Percentiles rank a stretch among this genome's conserved stretches.
Conservation (phyloP, 2,797 vertebrate species). For the Natrix natrix region DNA sequence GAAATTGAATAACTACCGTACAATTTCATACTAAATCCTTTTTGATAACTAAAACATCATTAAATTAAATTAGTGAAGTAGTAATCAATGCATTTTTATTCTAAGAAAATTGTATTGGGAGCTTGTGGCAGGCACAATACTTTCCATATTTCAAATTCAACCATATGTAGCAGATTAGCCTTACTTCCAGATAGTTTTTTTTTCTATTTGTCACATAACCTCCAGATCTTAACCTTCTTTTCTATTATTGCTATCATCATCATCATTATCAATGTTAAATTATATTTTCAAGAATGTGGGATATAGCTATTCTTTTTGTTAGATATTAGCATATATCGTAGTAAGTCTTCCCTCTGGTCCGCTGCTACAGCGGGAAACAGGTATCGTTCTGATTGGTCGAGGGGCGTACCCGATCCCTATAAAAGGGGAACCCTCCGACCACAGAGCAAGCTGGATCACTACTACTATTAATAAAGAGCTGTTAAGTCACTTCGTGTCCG, state of each 20-base stretch:
- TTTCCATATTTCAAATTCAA: background rate
- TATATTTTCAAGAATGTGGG: background rate
- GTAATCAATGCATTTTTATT: background rate
- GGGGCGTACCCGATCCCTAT: too few species aligned
- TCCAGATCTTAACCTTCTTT: background rate
- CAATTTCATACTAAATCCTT: background rate
- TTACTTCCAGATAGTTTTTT: background rate
- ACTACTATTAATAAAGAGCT: too few species aligned
- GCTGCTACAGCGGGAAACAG: too few species aligned
- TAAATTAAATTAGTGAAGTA: background rate
- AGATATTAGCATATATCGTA: too few species aligned
- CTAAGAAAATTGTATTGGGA: background rate
- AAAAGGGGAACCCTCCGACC: too few species aligned
- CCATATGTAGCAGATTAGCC: background rate
- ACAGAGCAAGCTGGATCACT: too few species aligned
- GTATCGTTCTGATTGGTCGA: too few species aligned
- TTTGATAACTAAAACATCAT: background rate
- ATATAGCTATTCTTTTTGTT: background rate
- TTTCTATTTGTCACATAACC: background rate
- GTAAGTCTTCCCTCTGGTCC: too few species aligned
- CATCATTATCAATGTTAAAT: background rate
- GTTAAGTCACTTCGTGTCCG: too few species aligned
- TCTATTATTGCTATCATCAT: background rate
- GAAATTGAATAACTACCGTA: background rate
- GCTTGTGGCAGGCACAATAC: background rate